These are phyloP conservation scores for Pissodes strobi DNA, from an alignment of 1,140 invertebrate species.

Conservation along the genomic window DNA sequence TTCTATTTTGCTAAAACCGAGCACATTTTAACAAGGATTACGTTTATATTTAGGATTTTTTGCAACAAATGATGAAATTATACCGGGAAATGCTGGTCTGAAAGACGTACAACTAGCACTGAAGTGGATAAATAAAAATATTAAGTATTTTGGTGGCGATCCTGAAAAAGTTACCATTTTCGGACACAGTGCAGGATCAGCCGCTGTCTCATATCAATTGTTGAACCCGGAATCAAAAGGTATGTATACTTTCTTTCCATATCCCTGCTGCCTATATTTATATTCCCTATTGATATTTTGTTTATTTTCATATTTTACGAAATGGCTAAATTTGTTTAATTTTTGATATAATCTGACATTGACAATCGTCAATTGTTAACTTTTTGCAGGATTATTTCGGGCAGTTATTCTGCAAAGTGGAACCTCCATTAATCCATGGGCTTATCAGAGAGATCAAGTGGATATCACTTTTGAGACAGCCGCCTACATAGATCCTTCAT, in stretches of 20 bases:
- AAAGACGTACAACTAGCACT: constrained; percentile 20
- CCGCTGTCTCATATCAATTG: constrained; percentile 15
- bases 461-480: constrained; percentile 20
- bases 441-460: constrained; percentile 21
- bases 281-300: not conserved
- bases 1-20: not conserved
- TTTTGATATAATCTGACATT: no score
- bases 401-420: constrained; percentile 32
- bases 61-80: constrained; percentile 15
- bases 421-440: constrained; percentile 27
- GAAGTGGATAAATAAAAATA: constrained; percentile 24
- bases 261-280: not conserved
- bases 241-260: not conserved
- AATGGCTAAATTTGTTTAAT: not conserved
- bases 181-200: constrained; percentile 21
- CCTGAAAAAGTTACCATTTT: constrained; percentile 26
- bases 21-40: no score
- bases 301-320: not conserved
- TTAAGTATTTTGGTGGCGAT: constrained; percentile 26
- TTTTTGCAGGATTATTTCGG: constrained; percentile 29
- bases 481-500: not conserved
- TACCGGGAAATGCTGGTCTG: constrained; percentile 24
- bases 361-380: not conserved
- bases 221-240: constrained; percentile 8
- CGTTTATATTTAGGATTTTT: constrained; percentile 19